Conservation (phyloP, 2,888 invertebrate species). For the Vannuccia rotundouncinata region DNA sequence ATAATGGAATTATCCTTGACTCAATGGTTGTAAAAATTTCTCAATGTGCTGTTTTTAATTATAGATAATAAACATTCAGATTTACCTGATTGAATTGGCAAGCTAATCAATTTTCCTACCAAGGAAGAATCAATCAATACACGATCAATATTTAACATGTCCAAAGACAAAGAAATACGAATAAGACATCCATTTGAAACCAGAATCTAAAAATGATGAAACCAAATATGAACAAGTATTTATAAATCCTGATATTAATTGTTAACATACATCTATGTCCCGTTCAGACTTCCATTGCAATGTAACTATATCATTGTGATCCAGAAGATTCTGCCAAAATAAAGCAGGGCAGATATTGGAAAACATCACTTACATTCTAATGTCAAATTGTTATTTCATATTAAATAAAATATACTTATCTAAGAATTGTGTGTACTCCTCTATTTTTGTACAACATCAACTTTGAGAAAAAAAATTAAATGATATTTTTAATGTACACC, state of each 20-base stretch:
- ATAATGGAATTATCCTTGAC: too few relatives aligned
- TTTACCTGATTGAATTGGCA: background rate
- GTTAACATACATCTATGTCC: constrained; percentile 5
- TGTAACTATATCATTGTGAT: background rate
- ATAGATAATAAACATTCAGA: background rate
- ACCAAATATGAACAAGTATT: background rate
- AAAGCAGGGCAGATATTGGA: too few relatives aligned
- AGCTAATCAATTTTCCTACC: background rate
- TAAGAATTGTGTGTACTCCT: too few relatives aligned
- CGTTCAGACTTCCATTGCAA: constrained; percentile 2
- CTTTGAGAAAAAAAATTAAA: background rate
- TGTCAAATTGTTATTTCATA: too few relatives aligned
- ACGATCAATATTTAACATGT: background rate
- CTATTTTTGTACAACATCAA: background rate
- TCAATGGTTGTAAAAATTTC: too few relatives aligned
- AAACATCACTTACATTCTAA: too few relatives aligned
- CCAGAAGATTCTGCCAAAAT: background rate
- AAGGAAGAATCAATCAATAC: background rate
- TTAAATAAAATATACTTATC: too few relatives aligned
- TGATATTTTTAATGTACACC: background rate
- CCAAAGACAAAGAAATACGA: background rate
- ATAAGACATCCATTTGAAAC: constrained; percentile 8
- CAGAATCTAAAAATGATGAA: background rate
- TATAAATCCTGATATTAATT: background rate
- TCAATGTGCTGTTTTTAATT: too few relatives aligned